phyloP scores from a whole-genome alignment of 2,888 invertebrate genomes.

The Hermodice carunculata region DNA sequence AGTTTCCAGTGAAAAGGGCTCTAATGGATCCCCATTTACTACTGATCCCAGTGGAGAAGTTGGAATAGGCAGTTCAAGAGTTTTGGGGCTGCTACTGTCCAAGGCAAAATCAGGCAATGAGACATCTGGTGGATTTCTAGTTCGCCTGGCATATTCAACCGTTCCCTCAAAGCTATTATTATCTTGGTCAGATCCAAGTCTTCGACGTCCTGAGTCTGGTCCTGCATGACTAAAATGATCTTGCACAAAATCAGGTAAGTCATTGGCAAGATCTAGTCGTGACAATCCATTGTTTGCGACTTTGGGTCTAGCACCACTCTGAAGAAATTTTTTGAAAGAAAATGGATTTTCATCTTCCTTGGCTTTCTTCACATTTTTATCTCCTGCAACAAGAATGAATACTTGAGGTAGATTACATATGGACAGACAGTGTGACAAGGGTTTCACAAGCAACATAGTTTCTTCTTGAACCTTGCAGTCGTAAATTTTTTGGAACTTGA shows the following conservation, averaged over 20 bases:
- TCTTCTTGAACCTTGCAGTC: too few relatives aligned
- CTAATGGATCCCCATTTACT: too few relatives aligned
- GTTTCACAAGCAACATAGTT: too few relatives aligned
- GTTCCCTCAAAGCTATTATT: too few relatives aligned
- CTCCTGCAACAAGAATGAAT: too few relatives aligned
- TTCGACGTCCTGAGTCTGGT: neutral
- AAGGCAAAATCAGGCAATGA: slow-evolving; percentile 56
- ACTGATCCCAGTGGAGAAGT: neutral
- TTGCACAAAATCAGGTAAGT: slow-evolving; percentile 67
- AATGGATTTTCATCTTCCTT: slow-evolving; percentile 67
- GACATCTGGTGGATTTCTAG: slow-evolving; percentile 20
- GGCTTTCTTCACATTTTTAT: too few relatives aligned
- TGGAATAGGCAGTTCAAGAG: neutral
- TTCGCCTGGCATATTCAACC: too few relatives aligned
- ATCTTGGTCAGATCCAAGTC: neutral
- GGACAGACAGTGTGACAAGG: too few relatives aligned
- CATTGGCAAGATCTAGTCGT: slow-evolving; percentile 54
- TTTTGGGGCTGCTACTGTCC: slow-evolving; percentile 13
- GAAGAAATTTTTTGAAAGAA: slow-evolving; percentile 66
- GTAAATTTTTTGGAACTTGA: too few relatives aligned
- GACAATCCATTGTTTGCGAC: slow-evolving; percentile 11
- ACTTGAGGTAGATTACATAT: too few relatives aligned
- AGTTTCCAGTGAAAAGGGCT: neutral
- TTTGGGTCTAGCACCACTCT: slow-evolving; percentile 29
- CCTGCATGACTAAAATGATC: slow-evolving; percentile 57